Evolutionary conservation across 2,888 invertebrate species (phyloP), one percentile per base, ranked within the genome.

Genomic region (Eilema griseolum): DNA sequence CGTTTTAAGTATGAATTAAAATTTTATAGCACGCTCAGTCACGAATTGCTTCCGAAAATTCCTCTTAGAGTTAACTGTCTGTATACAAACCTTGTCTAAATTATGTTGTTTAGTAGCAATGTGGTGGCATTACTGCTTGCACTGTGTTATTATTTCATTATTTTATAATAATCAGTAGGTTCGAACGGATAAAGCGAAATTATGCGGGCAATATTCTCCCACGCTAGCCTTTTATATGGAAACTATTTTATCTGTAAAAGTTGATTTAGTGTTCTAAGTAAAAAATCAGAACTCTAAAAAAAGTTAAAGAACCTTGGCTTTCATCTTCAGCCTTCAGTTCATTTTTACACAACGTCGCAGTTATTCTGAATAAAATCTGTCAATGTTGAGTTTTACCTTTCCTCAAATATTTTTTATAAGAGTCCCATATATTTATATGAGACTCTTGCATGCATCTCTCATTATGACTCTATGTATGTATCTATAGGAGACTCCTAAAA

Each of bases 1-100:
- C 84, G 87, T 81, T 88, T 89, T 90, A 85, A 84, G 83, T 85
- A 83, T 82, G 83, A 88, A 89, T 89, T 89, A 87, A 82, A 83
- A 83, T 89, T 92, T 92, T 90, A 92, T 92, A 88, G 88, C 88
- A 78, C 78, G 82, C 74, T 70, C 77, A 85, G 91, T 93, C 92
- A 93, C 92, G 93, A 92, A 84, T 86, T 88, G 88, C 88, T 89
- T 88, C 89, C 85, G 87, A 90, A 89, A 85, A 86, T 82, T 74
- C 75, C 70, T 69, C 70, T 57, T 67, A 28, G 63, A 71, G 61
- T 66, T 68, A 64, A 73, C 66, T 46, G 71, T 70, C 46, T 75
- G 69, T 73, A 71, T 70, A 76, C 70, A 80, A 80, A 83, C 74
- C 77, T 81, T 78, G 77, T 69, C 66, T 69, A 83, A 87, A 90